Conservation (phyloP, 1,140 invertebrate genomes). For the Sycophila sp. region DNA sequence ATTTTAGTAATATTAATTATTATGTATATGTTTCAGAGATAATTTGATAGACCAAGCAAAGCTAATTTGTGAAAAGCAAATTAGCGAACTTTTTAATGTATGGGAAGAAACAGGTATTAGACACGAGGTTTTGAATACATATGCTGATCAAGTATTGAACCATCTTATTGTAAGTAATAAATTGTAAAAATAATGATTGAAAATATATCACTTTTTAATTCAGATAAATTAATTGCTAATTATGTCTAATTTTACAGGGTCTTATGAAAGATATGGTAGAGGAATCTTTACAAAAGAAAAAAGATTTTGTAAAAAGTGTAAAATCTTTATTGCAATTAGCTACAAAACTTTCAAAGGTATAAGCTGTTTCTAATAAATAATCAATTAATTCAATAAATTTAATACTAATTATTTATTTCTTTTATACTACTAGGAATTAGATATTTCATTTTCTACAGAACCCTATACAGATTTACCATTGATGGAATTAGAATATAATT, state of each 20-base stretch:
- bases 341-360: constrained; percentile 44
- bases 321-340: constrained; percentile 45
- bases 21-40: constrained; percentile 27
- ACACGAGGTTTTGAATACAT: constrained; percentile 32
- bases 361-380: neutral
- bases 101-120: constrained; percentile 47
- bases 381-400: neutral
- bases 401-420: constrained; percentile 13
- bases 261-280: constrained; percentile 55
- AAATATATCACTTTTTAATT: too few species aligned
- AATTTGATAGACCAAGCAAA: constrained; percentile 12
- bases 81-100: constrained; percentile 34
- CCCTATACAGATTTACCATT: constrained; percentile 51
- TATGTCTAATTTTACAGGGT: constrained; percentile 31
- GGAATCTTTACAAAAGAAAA: constrained; percentile 49
- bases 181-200: neutral
- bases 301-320: constrained; percentile 44
- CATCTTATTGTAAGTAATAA: constrained; percentile 46
- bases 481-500: constrained; percentile 45
- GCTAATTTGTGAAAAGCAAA: constrained; percentile 16
- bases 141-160: constrained; percentile 39
- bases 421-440: constrained; percentile 47
- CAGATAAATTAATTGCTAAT: too few species aligned
- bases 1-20: too few species aligned
- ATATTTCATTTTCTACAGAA: constrained; percentile 37